phyloP scores from a whole-genome alignment of 2,113 vertebrate genomes.

The Henicopernis longicauda region DNA sequence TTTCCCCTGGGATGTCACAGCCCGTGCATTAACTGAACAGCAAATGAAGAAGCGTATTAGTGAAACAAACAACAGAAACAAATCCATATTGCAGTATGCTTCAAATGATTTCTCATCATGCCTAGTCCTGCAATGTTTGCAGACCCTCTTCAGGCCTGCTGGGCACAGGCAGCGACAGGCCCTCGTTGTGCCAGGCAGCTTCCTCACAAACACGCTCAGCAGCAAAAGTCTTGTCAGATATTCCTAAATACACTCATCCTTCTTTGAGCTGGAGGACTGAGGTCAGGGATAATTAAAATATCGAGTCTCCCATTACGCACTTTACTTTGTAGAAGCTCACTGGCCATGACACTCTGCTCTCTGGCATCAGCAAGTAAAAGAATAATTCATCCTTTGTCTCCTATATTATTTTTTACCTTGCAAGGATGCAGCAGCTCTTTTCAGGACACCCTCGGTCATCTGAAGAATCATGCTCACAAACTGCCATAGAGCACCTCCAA shows the following conservation, averaged over 20 bases:
- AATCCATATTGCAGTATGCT: neutral
- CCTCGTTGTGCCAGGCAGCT: neutral
- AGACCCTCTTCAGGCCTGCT: neutral
- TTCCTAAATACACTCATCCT: neutral
- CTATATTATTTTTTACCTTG: neutral
- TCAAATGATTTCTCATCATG: neutral
- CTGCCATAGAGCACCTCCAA: neutral
- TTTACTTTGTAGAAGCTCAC: neutral
- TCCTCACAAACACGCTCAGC: neutral
- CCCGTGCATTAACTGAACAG: neutral
- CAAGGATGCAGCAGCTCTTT: neutral
- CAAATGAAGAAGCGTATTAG: neutral
- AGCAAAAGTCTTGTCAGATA: neutral
- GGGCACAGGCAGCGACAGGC: accelerated
- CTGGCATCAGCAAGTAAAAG: neutral
- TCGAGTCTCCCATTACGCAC: neutral
- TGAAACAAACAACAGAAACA: neutral
- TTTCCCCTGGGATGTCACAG: neutral
- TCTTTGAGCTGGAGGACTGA: neutral
- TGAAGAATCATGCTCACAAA: neutral
- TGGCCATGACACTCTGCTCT: neutral
- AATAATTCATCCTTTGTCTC: neutral
- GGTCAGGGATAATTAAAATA: neutral
- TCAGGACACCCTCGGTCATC: neutral
- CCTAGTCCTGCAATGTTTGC: neutral